Conservation (phyloP, 2,797 vertebrate species). For the Lithobates pipiens region DNA sequence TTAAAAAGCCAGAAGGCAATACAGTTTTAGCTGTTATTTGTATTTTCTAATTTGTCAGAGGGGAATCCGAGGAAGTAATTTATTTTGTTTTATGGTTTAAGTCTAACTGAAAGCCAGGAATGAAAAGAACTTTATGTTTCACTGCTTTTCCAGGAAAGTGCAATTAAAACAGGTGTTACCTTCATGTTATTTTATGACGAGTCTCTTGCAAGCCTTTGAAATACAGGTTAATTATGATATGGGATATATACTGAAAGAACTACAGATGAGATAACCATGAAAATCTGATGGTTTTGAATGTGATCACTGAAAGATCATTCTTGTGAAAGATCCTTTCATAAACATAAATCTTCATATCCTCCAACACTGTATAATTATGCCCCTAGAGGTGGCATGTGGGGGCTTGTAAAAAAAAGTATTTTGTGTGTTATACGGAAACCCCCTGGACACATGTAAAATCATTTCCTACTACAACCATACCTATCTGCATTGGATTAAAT, state of each 20-base stretch:
- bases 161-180: constrained; percentile 8
- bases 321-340: no score
- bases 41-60: constrained; percentile 44
- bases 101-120: constrained; percentile 4
- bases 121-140: neutral
- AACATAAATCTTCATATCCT: no score
- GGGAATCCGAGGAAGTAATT: constrained; percentile 22
- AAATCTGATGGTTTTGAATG: neutral
- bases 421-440: no score
- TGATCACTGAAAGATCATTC: no score
- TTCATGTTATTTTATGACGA: neutral
- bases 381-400: no score
- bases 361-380: no score
- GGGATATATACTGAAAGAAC: neutral
- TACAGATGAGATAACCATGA: neutral
- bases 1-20: constrained; percentile 27
- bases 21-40: constrained; percentile 40
- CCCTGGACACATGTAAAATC: no score
- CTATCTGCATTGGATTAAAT: no score
- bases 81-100: constrained; percentile 39
- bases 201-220: neutral
- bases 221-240: neutral
- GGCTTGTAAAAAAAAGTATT: no score
- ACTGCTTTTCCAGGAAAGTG: neutral
- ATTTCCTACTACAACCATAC: no score